Evolutionary conservation across 1,140 invertebrate genomes (phyloP), one percentile per base, ranked within the genome.

Genomic region (Piezodorus guildinii): DNA sequence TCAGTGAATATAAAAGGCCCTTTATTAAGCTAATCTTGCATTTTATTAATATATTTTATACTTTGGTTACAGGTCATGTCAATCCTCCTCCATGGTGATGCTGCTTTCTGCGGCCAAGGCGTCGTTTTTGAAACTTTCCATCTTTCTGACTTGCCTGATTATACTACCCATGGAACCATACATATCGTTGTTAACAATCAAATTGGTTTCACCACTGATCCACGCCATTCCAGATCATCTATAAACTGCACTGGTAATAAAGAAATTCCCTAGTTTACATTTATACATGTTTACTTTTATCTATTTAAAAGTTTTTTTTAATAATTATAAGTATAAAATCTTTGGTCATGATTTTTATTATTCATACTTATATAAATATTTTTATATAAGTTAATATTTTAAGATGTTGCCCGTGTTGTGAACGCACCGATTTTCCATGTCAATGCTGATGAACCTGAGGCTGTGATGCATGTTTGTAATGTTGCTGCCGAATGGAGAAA

Each of bases 371-470:
- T 30, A 30, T 30, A 52, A 52, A 21, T n/a, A 52, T 21, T 52
- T 52, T 4, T 9, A 21, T 1, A 21, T 19, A 15, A 52, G 1
- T 52, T 25, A 21, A 52, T 52, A 21, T 15, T 52, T 70, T 43
- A 68, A 85, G 97, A 99, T 78, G 96, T 99, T 45, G 97, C 95
- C 21, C 85, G 96, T 70, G 95, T 99, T 39, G 94, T 99, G 4
- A 97, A 98, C 74, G 95, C 95, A 21, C 97, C 96, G 0, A 99
- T 99, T 70, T 98, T 99, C 85, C 97, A 99, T 74, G 97, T 99
- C 0, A 99, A 99, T 76, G 87, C 91, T 58, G 97, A 99, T 75
- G 94, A 99, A 79, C 94, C 96, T 0, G 96, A 99, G 76, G 94
- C 94, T 23, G 96, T 99, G 39, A 92, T 96, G 81, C 92, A 97